Evolutionary conservation across 2,113 vertebrate species (phyloP).

Genomic region (Anguilla rostrata): DNA sequence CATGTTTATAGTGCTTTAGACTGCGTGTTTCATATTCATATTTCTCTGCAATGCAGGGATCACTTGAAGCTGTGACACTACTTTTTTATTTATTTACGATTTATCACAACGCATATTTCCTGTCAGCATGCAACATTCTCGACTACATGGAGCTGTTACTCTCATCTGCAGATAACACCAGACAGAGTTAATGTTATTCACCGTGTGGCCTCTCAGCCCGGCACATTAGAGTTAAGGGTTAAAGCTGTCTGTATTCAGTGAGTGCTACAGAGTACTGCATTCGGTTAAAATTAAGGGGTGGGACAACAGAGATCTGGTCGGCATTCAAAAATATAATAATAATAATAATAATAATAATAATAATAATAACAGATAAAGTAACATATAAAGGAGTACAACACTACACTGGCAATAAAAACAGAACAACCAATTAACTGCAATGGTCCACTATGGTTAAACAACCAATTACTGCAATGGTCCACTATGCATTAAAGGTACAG

Average conservation of each 20-base stretch:
- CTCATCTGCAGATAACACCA: neutral
- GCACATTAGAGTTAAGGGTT: slow-evolving; percentile 39
- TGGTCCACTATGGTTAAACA: slow-evolving; percentile 31
- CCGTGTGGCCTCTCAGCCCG: slow-evolving; percentile 16
- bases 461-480: slow-evolving; percentile 29
- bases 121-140: slow-evolving; percentile 31
- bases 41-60: slow-evolving; percentile 35
- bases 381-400: neutral
- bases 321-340: slow-evolving; percentile 15
- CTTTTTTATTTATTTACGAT: neutral
- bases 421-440: slow-evolving; percentile 23
- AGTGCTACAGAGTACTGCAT: slow-evolving; percentile 32
- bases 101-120: slow-evolving; percentile 21
- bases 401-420: slow-evolving; percentile 20
- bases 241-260: slow-evolving; percentile 56
- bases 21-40: slow-evolving; percentile 12
- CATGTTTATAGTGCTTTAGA: neutral
- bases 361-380: neutral
- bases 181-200: slow-evolving; percentile 12
- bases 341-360: slow-evolving; percentile 12
- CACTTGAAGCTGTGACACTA: slow-evolving; percentile 21
- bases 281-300: slow-evolving; percentile 11
- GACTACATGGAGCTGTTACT: neutral
- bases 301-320: slow-evolving; percentile 4
- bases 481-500: slow-evolving; percentile 39